Base-by-base conservation (phyloP, 1,140 invertebrate genomes). In the Riptortus pedestris region DNA sequence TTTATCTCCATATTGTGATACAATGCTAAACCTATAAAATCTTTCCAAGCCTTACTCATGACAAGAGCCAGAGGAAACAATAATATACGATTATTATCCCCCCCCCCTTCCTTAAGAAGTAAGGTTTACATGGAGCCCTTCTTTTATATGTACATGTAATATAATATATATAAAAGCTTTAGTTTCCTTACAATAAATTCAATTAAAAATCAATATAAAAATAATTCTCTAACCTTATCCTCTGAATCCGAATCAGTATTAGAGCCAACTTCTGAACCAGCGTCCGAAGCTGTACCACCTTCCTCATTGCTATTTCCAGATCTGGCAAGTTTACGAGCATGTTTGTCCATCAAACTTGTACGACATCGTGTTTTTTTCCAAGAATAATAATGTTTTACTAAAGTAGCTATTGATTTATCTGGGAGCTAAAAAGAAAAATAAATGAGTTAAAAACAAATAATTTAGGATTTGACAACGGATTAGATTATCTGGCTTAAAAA, bases 311-410 rank as follows among this genome's bases (percentile, higher is more conserved):
- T 76, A 63, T 76, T 76, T 26, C 77, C 76, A 69, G 77, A 78
- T 60, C 75, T 68, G 29, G 69, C 70, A 69, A 85, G 77, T 78
- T 82, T 90, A 73, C 84, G 80, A 1, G 86, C 87, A 75, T 91
- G 88, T 62, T 86, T 79, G 76, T 98, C 94, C 90, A 98, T 96
- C 24, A 96, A 77, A 72, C 92, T 96, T 57, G 87, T 93, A 55
- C 91, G 82, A 69, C 88, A 87, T 72, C 92, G 79, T 12, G 91
- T 93, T 73, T 97, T 98, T 74, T 98, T 98, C 94, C 94, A 98
- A 69, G 90, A 93, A 73, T 98, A 98, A 75, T 98, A 98, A 76
- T 96, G 97, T 76, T 96, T 96, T 0, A 98, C 93, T 68, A 98
- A 78, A 71, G 88, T 91, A 27, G 93, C 90, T 70, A 98, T 96